phyloP scores from a whole-genome alignment of 2,797 vertebrate species.

The Zalophus californianus region DNA sequence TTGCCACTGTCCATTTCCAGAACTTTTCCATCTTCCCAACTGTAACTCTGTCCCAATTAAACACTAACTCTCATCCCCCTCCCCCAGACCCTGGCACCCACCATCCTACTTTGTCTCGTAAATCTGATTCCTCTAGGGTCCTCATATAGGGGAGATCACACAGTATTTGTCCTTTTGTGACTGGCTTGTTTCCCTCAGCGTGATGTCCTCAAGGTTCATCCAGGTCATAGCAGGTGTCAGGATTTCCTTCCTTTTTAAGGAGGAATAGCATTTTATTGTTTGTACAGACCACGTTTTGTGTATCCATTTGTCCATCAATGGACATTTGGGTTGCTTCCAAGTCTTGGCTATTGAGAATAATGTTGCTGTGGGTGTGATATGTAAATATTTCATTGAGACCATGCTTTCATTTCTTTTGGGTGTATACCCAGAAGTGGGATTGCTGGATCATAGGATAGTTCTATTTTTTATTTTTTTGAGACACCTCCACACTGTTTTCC shows the following conservation, averaged over 20 bases:
- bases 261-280: too few relatives aligned
- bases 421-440: not conserved
- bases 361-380: not conserved
- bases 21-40: not conserved
- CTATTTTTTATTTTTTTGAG: not conserved
- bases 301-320: accelerated
- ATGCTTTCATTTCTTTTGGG: not conserved
- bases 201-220: not conserved
- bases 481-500: not conserved
- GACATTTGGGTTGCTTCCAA: not conserved
- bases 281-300: not conserved
- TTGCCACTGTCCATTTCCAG: not conserved
- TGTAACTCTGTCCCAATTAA: not conserved
- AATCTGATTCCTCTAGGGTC: not conserved
- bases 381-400: not conserved
- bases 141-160: not conserved
- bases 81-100: too few relatives aligned
- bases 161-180: not conserved
- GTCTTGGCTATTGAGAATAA: not conserved
- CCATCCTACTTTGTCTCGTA: not conserved
- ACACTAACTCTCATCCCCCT: not conserved
- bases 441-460: not conserved
- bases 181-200: not conserved
- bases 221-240: not conserved
- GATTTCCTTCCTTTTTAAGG: not conserved